phyloP scores from a whole-genome alignment of 2,113 vertebrate genomes.

The Pseudorectes ferrugineus region DNA sequence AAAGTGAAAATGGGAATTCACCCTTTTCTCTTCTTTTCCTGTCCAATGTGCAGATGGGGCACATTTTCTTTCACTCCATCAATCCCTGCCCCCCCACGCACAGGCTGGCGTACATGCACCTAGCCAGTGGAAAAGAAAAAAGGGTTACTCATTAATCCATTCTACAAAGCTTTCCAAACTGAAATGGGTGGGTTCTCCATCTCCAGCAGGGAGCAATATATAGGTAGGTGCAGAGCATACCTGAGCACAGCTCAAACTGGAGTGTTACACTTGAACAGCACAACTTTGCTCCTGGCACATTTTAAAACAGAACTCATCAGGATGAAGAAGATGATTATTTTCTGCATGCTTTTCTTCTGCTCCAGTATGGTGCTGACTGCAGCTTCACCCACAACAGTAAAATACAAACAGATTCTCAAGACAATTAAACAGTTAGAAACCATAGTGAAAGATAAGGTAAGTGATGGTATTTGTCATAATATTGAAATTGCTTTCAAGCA shows the following conservation, averaged over 20 bases:
- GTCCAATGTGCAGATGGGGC: slow-evolving; percentile 79
- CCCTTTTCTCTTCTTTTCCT: slow-evolving; percentile 87
- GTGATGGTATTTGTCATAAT: not conserved
- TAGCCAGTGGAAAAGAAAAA: slow-evolving; percentile 98
- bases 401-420: slow-evolving; percentile 43
- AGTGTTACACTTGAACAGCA: slow-evolving; percentile 60
- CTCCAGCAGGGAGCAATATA: slow-evolving; percentile 89
- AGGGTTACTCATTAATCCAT: slow-evolving; percentile 90
- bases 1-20: slow-evolving; percentile 91
- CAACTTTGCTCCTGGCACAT: slow-evolving; percentile 32
- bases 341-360: slow-evolving; percentile 57
- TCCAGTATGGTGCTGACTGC: slow-evolving; percentile 2
- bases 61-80: slow-evolving; percentile 76
- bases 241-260: slow-evolving; percentile 69
- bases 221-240: slow-evolving; percentile 79
- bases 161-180: slow-evolving; percentile 90
- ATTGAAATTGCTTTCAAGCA: not conserved
- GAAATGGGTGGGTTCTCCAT: slow-evolving; percentile 84
- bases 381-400: not conserved
- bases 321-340: slow-evolving; percentile 66
- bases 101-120: slow-evolving; percentile 70
- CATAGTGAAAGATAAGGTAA: slow-evolving; percentile 65
- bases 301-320: not conserved
- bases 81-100: slow-evolving; percentile 82
- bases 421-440: slow-evolving; percentile 15